Evolutionary conservation across 2,113 vertebrate species (phyloP).

Genomic region (Telmatochromis sp.): DNA sequence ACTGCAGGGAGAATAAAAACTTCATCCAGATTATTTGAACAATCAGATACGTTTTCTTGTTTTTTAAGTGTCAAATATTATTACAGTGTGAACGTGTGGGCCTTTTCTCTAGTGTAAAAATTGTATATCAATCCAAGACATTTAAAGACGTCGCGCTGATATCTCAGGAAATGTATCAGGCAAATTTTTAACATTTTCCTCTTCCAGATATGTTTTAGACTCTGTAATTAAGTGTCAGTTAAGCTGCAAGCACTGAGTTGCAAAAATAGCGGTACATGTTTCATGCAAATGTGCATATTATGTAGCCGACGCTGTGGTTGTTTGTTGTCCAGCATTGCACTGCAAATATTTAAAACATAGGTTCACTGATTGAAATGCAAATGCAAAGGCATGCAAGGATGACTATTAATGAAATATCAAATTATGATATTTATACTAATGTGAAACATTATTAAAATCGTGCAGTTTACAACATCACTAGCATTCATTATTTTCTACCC

Average conservation of each 20-base stretch:
- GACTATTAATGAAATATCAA: not conserved
- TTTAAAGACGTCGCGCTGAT: not conserved
- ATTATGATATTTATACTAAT: not conserved
- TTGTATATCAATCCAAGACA: not conserved
- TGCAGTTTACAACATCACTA: not conserved
- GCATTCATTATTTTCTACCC: not conserved
- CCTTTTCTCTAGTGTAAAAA: not conserved
- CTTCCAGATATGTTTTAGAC: not conserved
- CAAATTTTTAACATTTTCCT: accelerated
- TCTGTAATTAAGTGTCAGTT: accelerated
- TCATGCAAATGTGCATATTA: not conserved
- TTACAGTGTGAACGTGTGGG: not conserved
- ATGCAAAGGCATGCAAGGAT: not conserved
- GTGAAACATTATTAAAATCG: not conserved
- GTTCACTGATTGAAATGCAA: not conserved
- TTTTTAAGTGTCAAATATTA: not conserved
- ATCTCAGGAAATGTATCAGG: not conserved
- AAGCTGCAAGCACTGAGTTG: not conserved
- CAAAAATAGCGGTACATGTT: not conserved
- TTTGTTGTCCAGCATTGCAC: not conserved
- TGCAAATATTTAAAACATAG: not conserved
- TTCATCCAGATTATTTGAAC: not conserved
- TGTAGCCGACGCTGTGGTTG: not conserved
- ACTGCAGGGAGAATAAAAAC: not conserved
- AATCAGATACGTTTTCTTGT: not conserved